phyloP scores from a whole-genome alignment of 2,888 invertebrate genomes.

The Microctonus aethiopoides region DNA sequence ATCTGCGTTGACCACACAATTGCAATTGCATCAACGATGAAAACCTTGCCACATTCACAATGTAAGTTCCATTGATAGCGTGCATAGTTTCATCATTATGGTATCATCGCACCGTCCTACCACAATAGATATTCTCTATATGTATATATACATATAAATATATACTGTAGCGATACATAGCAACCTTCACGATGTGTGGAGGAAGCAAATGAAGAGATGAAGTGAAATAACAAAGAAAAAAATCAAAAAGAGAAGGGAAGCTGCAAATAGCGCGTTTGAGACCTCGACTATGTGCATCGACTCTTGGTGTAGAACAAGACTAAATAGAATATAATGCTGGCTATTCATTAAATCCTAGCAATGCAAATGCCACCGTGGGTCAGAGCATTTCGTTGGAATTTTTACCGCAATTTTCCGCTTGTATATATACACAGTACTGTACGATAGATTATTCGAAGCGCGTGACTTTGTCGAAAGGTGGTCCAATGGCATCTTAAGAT shows the following conservation, averaged over 20 bases:
- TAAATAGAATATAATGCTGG: conserved; percentile 57
- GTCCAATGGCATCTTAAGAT: conserved; percentile 16
- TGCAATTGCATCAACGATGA: not conserved
- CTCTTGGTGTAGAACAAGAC: conserved; percentile 48
- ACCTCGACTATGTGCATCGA: not conserved
- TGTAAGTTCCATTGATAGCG: conserved; percentile 40
- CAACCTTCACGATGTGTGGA: not conserved
- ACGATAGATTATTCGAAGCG: conserved; percentile 8
- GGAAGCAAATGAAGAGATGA: conserved; percentile 33
- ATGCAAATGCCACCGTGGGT: conserved; percentile 59
- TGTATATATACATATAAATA: not conserved
- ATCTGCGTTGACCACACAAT: not conserved
- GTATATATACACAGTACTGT: not conserved
- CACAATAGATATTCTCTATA: not conserved
- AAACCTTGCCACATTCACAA: not conserved
- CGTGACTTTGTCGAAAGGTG: conserved; percentile 26
- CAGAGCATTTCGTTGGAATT: conserved; percentile 56
- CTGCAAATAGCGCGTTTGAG: conserved; percentile 28
- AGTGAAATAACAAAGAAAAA: conserved; percentile 21
- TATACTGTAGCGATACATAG: too few species aligned
- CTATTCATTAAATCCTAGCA: conserved; percentile 60
- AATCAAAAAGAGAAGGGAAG: conserved; percentile 42
- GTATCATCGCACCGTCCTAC: not conserved
- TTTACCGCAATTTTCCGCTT: conserved; percentile 24
- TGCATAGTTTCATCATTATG: not conserved